A percentile compares a stretch with the other conserved stretches of the same genome.
These are phyloP conservation scores for Chironomus tepperi DNA, from an alignment of 1,140 invertebrate genomes.

Conservation along the genomic window DNA sequence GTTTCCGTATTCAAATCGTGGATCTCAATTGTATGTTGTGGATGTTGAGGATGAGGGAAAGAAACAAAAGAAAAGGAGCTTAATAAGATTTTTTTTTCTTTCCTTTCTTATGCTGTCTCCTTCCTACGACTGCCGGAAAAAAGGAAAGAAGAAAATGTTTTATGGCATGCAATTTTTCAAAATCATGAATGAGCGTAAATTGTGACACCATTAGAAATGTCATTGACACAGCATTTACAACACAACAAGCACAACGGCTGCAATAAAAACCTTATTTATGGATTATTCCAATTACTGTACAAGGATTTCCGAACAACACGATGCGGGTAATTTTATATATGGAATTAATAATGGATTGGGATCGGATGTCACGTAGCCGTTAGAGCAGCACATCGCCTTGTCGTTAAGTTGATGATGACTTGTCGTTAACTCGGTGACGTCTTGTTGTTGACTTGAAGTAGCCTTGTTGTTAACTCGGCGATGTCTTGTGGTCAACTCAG, in stretches of 20 bases:
- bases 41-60: background rate
- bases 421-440: no score
- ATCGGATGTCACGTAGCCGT: no score
- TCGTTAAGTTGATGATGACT: no score
- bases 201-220: background rate
- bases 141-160: background rate
- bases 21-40: background rate
- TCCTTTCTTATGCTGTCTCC: background rate
- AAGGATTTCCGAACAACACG: no score
- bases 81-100: slow-evolving; percentile 3
- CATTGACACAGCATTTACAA: background rate
- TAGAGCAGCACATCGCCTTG: no score
- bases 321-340: no score
- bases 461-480: no score
- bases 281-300: slow-evolving; percentile 11
- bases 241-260: background rate
- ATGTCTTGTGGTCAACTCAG: no score
- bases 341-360: no score
- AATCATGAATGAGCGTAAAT: slow-evolving; percentile 13
- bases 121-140: background rate
- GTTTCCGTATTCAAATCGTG: slow-evolving; percentile 22
- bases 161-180: slow-evolving; percentile 4
- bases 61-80: background rate
- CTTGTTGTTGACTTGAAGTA: no score
- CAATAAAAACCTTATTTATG: background rate